A percentile compares a stretch with the other conserved stretches of the same genome.
Evolutionary conservation across 1,140 invertebrate genomes (phyloP).

Genomic region (Epicauta chinensis): DNA sequence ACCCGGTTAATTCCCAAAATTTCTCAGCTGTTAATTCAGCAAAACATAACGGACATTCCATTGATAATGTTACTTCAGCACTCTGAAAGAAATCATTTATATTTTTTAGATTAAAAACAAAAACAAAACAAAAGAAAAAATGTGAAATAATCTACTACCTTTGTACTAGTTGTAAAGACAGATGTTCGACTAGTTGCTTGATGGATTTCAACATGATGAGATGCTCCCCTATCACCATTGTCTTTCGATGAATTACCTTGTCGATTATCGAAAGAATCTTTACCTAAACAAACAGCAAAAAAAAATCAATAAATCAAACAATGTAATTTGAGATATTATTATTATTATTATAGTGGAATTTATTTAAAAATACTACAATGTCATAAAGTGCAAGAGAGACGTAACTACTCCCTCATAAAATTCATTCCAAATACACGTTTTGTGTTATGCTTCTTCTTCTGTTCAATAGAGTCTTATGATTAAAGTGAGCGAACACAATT

Average conservation of each 20-base stretch:
- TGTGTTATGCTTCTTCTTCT: too few relatives aligned
- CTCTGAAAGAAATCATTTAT: too few relatives aligned
- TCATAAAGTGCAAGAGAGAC: too few relatives aligned
- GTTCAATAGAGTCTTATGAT: too few relatives aligned
- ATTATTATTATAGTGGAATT: too few relatives aligned
- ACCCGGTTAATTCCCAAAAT: slow-evolving; percentile 65
- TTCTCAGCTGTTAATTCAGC: slow-evolving; percentile 58
- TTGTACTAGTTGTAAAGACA: slow-evolving; percentile 35
- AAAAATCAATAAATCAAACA: not conserved
- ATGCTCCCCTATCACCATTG: slow-evolving; percentile 22
- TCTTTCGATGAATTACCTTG: slow-evolving; percentile 40
- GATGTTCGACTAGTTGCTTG: slow-evolving; percentile 37
- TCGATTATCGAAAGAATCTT: slow-evolving; percentile 50
- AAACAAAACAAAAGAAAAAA: too few relatives aligned
- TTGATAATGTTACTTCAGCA: slow-evolving; percentile 26
- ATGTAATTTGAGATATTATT: too few relatives aligned
- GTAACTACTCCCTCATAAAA: too few relatives aligned
- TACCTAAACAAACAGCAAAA: slow-evolving; percentile 27
- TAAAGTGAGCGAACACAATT: too few relatives aligned
- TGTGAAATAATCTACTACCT: slow-evolving; percentile 12
- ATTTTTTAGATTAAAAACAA: too few relatives aligned
- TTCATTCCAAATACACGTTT: too few relatives aligned
- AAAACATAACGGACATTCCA: slow-evolving; percentile 72
- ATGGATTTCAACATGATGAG: slow-evolving; percentile 35
- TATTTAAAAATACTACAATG: too few relatives aligned